These are phyloP conservation scores for Vombatus ursinus DNA, from an alignment of 2,113 vertebrate genomes.

Conservation along the genomic window DNA sequence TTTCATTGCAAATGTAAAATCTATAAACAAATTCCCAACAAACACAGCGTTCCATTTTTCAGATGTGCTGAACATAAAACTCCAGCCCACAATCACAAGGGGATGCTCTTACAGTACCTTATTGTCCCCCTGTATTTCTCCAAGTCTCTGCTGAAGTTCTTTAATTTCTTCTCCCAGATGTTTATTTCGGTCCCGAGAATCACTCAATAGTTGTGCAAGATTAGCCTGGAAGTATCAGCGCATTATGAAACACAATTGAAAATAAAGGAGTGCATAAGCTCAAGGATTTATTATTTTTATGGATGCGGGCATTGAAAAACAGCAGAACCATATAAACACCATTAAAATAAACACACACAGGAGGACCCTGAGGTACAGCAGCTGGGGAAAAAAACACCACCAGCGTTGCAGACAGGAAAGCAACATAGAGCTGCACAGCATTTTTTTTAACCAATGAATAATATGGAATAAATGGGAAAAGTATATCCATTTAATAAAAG, in stretches of 20 bases:
- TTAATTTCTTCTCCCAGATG: constrained; percentile 93
- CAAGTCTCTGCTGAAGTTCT: constrained; percentile 94
- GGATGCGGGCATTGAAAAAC: background rate
- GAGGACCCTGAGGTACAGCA: background rate
- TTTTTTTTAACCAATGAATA: background rate
- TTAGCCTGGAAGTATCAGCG: constrained; percentile 88
- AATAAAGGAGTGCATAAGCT: background rate
- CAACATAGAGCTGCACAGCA: background rate
- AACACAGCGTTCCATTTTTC: constrained; percentile 13
- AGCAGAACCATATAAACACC: background rate
- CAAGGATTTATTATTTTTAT: background rate
- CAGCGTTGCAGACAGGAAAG: background rate
- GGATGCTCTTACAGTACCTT: constrained; percentile 86
- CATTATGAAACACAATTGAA: constrained; percentile 45
- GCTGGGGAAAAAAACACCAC: background rate
- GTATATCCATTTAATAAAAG: background rate
- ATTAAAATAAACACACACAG: background rate
- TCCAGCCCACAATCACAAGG: background rate
- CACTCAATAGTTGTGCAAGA: constrained; percentile 92
- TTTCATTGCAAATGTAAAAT: constrained; percentile 62
- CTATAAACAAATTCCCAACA: constrained; percentile 40
- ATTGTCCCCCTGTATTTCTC: constrained; percentile 96
- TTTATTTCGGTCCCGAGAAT: constrained; percentile 91
- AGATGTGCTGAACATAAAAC: constrained; percentile 25
- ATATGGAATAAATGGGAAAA: background rate